phyloP scores from a whole-genome alignment of 2,888 invertebrate genomes.

The Theretra japonica region DNA sequence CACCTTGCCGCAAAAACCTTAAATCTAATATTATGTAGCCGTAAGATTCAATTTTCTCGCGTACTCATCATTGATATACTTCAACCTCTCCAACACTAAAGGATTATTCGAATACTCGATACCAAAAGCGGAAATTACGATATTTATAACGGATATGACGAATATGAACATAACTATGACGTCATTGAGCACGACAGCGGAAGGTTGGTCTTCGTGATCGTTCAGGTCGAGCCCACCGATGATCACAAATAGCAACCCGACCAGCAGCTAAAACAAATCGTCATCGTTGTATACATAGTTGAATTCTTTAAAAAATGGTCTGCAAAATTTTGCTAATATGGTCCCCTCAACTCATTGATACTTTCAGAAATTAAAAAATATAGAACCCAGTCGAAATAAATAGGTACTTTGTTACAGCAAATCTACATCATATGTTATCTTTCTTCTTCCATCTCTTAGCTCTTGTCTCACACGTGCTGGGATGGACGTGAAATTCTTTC shows the following conservation, averaged over 20 bases:
- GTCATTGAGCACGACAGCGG: constrained; percentile 92
- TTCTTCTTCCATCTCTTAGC: no score
- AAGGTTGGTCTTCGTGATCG: constrained; percentile 88
- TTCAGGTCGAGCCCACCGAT: constrained; percentile 94
- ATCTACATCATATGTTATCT: no score
- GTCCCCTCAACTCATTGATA: no score
- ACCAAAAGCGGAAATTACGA: constrained; percentile 93
- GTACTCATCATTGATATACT: constrained; percentile 72
- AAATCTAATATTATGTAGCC: constrained; percentile 17
- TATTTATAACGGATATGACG: constrained; percentile 91
- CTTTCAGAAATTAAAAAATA: no score
- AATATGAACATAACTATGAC: constrained; percentile 92
- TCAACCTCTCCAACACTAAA: constrained; percentile 78
- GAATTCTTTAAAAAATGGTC: not conserved
- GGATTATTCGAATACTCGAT: constrained; percentile 90
- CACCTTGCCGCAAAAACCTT: no score
- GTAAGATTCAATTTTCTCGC: constrained; percentile 64
- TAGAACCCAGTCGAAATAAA: no score
- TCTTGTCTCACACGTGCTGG: no score
- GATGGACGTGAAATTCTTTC: no score
- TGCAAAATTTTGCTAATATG: no score
- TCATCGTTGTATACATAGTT: not conserved
- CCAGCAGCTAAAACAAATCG: constrained; percentile 88
- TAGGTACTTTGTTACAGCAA: no score
- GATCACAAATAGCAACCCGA: constrained; percentile 92